Conservation (phyloP, 2,888 invertebrate species). For the Thelaira solivaga region DNA sequence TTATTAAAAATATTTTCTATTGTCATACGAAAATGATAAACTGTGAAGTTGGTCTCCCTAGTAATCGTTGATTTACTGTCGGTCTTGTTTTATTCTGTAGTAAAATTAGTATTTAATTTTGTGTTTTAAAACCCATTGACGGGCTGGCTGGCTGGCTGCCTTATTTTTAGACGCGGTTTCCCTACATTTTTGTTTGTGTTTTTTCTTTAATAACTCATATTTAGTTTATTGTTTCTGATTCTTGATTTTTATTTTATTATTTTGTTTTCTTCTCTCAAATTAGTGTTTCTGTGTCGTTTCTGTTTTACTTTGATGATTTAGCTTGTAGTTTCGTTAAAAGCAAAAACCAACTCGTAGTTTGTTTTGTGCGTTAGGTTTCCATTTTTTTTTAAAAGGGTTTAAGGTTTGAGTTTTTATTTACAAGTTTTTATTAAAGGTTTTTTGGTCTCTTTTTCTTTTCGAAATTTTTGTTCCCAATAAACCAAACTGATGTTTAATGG, state of each 20-base stretch:
- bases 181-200: background rate
- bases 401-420: background rate
- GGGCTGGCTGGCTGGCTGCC: background rate
- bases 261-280: conserved; percentile 34
- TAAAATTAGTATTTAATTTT: conserved; percentile 36
- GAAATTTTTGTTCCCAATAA: conserved; percentile 20
- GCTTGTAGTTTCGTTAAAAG: background rate
- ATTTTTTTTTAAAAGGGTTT: conserved; percentile 2
- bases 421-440: conserved; percentile 1
- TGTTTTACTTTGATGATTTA: conserved; percentile 26
- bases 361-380: background rate
- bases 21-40: no score
- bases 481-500: conserved; percentile 49
- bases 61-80: background rate
- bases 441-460: conserved; percentile 9
- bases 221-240: conserved; percentile 34
- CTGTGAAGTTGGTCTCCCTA: background rate
- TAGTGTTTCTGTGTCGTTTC: conserved; percentile 36
- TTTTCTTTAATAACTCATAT: conserved; percentile 35
- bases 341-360: conserved; percentile 29
- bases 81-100: conserved; percentile 5
- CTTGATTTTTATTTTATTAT: no score
- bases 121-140: conserved; percentile 30
- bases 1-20: no score
- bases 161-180: background rate